Evolutionary conservation across 2,888 invertebrate genomes (phyloP), one percentile per base, ranked within the genome.

Genomic region (Salticus scenicus): DNA sequence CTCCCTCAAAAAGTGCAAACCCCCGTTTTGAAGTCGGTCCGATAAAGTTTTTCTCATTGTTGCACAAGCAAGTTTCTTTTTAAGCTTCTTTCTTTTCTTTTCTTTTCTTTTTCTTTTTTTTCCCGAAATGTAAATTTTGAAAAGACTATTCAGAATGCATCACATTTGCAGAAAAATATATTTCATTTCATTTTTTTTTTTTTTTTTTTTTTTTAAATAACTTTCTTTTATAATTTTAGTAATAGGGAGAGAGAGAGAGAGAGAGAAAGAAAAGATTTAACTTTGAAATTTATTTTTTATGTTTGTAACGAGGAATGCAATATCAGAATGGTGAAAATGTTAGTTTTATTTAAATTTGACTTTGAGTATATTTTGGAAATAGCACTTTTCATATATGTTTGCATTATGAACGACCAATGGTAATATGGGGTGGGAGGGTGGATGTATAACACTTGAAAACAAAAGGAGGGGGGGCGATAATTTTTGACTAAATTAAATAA

Each of bases 11-110:
- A 37, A 37, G 10, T 37, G 37, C 10, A 37, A 37, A 37, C 57
- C 57, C 2, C 24, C 57, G 2, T 24, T 57, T 57, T 57, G 57
- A 20, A 57, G 57, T 57, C 24, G 57, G 24, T 24, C 57, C 57
- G 57, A 57, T 57, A 57, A 57, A 57, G 24, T 57, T 57, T 57
- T 57, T 57, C 57, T 12, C 10, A 24, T 57, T 57, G 57, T 57
- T 57, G 57, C 57, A 57, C 57, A 24, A 57, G 57, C 57, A 24
- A 24, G 57, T 57, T 57, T 57, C 24, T 57, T 57, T 57, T 57
- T 47, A 47, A 17, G n/a, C 10, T 12, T 24, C 24, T 57, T 57
- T 57, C 24, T 17, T 17, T 47, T 17, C 17, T 17, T 17, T 17
- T 47, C 17, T 17, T 17, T 57, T 57, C 24, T 57, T 57, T 17